A percentile compares a stretch with the other conserved stretches of the same genome.
Conservation (phyloP, 2,113 vertebrate genomes). For the Recurvirostra avosetta region DNA sequence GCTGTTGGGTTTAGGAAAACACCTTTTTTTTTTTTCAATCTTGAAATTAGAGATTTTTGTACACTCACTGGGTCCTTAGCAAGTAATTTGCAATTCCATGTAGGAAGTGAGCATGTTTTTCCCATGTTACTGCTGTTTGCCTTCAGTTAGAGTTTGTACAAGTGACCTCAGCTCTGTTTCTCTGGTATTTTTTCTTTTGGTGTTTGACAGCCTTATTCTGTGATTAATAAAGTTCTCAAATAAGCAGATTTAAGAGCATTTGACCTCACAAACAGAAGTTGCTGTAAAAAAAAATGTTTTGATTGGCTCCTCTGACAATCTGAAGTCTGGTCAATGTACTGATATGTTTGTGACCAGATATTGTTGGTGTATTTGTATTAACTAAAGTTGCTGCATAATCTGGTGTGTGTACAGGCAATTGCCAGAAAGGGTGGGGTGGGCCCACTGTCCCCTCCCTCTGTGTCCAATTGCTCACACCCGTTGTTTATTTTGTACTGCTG, state of each 20-base stretch:
- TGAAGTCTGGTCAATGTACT: not conserved
- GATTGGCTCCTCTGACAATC: not conserved
- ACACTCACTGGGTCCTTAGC: not conserved
- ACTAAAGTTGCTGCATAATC: not conserved
- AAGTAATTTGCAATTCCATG: not conserved
- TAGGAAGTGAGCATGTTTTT: not conserved
- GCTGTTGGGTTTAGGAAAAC: not conserved
- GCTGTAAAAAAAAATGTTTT: not conserved
- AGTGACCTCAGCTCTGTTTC: not conserved
- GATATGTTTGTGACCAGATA: not conserved
- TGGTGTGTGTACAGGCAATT: not conserved
- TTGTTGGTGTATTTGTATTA: not conserved
- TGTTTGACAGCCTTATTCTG: not conserved
- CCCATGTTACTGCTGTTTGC: not conserved
- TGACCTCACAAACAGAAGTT: not conserved
- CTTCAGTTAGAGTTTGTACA: not conserved
- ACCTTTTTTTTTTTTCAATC: not conserved
- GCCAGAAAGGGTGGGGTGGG: not conserved
- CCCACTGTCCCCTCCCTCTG: not conserved
- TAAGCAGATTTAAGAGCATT: not conserved
- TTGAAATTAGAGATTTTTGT: not conserved
- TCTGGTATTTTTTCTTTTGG: not conserved
- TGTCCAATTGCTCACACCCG: not conserved
- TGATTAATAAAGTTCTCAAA: not conserved
- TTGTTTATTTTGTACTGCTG: not conserved